Base-by-base conservation (phyloP, 2,113 vertebrate species). In the Bos indicus region DNA sequence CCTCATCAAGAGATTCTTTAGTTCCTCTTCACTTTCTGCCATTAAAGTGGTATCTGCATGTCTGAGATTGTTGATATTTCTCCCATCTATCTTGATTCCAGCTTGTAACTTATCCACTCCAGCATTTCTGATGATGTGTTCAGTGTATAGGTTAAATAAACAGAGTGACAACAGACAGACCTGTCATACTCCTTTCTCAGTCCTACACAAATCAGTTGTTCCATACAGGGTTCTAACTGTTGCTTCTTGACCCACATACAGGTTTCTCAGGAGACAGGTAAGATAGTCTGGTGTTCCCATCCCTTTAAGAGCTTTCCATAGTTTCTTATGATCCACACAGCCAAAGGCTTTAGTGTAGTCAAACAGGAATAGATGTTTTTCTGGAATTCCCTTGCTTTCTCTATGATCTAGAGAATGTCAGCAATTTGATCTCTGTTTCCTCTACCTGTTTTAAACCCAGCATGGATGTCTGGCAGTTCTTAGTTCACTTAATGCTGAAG, bases 41-140 rank as follows among this genome's bases (percentile, higher is more conserved):
- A 36, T 71, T 36, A 71, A 9, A 36, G n/a, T 71, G n/a, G 17
- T 21, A 36, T 71, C n/a, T 1, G 0, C n/a, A 1, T 36, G 1
- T 4, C 64, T 4, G 0, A 36, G n/a, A 5, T 71, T 71, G 17
- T n/a, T 71, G n/a, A 0, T 11, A 71, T 36, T 36, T 71, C n/a
- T 71, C 64, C 64, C 2, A 6, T 71, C 17, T 36, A 6, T 36
- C 64, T 21, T 71, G 64, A 19, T 71, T 71, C n/a, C 64, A 36
- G n/a, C 64, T 71, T 71, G 17, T 21, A 11, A 36, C 17, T 71
- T 21, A 36, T 71, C 64, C 17, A 71, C 17, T 17, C 9, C 64
- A 71, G 9, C 64, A 36, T 36, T 71, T 71, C 64, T 71, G 17
- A 71, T 71, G 64, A 71, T 71, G 64, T 71, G 9, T 36, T 36